A percentile compares a stretch with the other conserved stretches of the same genome.
phyloP scores from a whole-genome alignment of 2,888 invertebrate species.

The Micoletzkya japonica region DNA sequence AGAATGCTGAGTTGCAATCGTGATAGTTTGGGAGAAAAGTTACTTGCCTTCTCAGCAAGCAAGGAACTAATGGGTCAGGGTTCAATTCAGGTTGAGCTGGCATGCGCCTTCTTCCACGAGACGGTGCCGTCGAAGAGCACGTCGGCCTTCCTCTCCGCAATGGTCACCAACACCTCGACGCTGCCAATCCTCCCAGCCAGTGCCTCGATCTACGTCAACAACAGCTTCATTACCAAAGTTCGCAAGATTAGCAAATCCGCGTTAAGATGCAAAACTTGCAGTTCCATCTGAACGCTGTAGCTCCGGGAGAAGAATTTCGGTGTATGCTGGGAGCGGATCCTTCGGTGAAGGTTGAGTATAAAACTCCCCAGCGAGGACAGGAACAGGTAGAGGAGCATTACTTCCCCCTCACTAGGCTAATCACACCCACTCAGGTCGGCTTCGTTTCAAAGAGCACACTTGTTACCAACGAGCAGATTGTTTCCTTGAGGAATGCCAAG shows the following conservation, averaged over 20 bases:
- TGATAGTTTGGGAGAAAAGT: too few relatives aligned
- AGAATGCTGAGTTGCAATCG: too few relatives aligned
- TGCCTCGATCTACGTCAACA: slow-evolving; percentile 66
- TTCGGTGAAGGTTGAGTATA: slow-evolving; percentile 65
- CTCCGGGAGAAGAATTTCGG: slow-evolving; percentile 66
- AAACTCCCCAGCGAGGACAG: slow-evolving; percentile 61
- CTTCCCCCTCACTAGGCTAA: too few relatives aligned
- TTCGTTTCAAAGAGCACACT: slow-evolving; percentile 63
- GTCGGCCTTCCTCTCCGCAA: slow-evolving; percentile 65
- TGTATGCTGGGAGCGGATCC: slow-evolving; percentile 67
- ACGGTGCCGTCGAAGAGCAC: slow-evolving; percentile 64
- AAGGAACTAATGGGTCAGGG: not conserved
- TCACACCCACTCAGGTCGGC: slow-evolving; percentile 56
- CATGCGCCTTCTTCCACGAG: slow-evolving; percentile 65
- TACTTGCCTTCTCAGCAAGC: not conserved
- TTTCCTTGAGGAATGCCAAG: slow-evolving; percentile 65
- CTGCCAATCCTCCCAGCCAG: slow-evolving; percentile 65
- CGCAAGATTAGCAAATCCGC: too few relatives aligned
- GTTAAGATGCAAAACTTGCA: too few relatives aligned
- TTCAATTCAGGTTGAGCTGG: slow-evolving; percentile 63
- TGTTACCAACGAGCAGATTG: slow-evolving; percentile 59
- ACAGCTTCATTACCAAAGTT: slow-evolving; percentile 66
- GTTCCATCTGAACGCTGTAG: slow-evolving; percentile 62
- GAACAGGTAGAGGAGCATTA: too few relatives aligned
- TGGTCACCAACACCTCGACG: slow-evolving; percentile 64